Percentiles rank a stretch among this genome's conserved stretches.
phyloP scores from a whole-genome alignment of 2,113 vertebrate genomes.

The Sciurus niger region DNA sequence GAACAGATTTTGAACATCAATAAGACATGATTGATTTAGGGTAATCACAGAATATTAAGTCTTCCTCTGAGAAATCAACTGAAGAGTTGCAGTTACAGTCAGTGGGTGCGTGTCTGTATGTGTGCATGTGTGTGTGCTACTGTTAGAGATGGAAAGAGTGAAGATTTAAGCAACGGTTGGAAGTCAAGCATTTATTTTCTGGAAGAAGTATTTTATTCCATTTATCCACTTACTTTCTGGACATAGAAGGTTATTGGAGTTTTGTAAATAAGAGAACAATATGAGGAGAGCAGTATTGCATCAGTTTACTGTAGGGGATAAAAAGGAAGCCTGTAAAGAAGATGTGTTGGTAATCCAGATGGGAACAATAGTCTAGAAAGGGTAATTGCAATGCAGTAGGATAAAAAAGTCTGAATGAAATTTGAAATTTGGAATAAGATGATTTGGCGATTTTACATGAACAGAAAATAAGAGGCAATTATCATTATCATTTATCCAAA shows the following conservation, averaged over 20 bases:
- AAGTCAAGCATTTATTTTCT: background rate
- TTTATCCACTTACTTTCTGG: background rate
- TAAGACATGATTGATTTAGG: background rate
- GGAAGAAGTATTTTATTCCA: background rate
- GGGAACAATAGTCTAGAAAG: too few relatives aligned
- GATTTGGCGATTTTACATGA: background rate
- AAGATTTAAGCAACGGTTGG: background rate
- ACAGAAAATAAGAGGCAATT: background rate
- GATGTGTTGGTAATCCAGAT: background rate
- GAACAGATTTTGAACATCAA: background rate
- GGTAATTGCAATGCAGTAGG: too few relatives aligned
- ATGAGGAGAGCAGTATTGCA: background rate
- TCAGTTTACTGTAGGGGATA: background rate
- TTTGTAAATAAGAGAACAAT: background rate
- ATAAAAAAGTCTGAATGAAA: background rate
- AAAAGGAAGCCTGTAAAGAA: background rate
- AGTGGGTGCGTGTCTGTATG: background rate
- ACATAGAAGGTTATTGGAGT: background rate
- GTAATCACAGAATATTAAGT: too few relatives aligned
- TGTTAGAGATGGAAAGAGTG: background rate
- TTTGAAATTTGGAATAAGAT: background rate
- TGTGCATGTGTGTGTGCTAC: too few relatives aligned
- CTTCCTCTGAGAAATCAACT: too few relatives aligned
- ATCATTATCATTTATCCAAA: background rate
- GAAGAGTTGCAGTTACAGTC: background rate